Evolutionary conservation across 1,140 invertebrate species (phyloP), one percentile per base, ranked within the genome.

Genomic region (Aphis gossypii): DNA sequence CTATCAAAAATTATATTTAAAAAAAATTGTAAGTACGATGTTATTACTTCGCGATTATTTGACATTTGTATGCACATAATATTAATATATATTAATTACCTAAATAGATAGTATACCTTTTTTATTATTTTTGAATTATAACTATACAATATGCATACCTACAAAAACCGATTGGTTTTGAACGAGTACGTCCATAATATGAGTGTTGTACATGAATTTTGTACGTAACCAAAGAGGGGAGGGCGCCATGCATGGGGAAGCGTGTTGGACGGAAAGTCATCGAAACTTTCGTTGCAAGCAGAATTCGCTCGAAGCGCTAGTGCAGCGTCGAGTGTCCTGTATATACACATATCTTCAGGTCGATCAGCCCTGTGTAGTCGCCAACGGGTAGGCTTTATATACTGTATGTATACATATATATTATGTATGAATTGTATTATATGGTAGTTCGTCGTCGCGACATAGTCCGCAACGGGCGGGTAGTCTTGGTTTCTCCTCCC

Each of bases 401-500:
- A 76, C 60, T 76, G 30, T 76, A 35, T 14, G 6, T 38, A 41
- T 83, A 41, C 23, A 23, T 41, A 68, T 14, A n/a, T 68, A 68
- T n/a, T 76, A n/a, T n/a, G 30, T 76, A n/a, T 30, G 60, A 76
- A 18, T n/a, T 76, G 60, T 35, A 18, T 76, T 35, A 76, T 35
- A 76, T 35, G 60, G 60, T 76, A 20, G 60, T 76, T 76, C 14
- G 60, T 76, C 60, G 14, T 76, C 60, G 38, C 83, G 35, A 11
- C 41, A 23, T 25, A 38, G 41, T 86, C 38, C 83, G 89, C 21
- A 25, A 21, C 30, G 88, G 54, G 54, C 91, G 91, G 54, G 46
- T 84, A 92, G 91, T 92, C 91, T 92, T 92, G 68, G 83, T 92
- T 92, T 92, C 91, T 92, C 91, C 91, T 92, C 91, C 91, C 91